phyloP scores from a whole-genome alignment of 2,797 vertebrate genomes.

The Gallinago solitaria region DNA sequence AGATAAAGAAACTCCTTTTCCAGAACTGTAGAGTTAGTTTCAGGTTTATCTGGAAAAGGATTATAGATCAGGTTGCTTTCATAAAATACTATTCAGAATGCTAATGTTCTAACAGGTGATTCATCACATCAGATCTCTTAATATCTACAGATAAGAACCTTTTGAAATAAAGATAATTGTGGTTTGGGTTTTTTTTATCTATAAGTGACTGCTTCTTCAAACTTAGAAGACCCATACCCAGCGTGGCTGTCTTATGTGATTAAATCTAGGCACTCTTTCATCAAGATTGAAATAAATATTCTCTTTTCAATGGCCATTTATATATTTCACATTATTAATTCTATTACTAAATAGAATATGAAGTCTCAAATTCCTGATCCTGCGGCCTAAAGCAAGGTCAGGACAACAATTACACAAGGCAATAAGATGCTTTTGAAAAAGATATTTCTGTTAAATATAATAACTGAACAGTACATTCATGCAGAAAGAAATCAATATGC shows the following conservation, averaged over 20 bases:
- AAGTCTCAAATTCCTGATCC: neutral
- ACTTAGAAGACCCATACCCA: neutral
- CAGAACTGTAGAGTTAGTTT: neutral
- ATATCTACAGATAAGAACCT: neutral
- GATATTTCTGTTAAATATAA: neutral
- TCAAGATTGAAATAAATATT: neutral
- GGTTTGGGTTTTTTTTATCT: neutral
- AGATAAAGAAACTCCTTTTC: neutral
- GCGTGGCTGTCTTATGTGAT: rapidly evolving
- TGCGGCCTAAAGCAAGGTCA: neutral
- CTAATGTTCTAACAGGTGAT: neutral
- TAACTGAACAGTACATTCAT: neutral
- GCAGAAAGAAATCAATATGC: neutral
- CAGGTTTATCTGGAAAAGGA: neutral
- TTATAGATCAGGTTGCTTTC: neutral
- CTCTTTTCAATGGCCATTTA: neutral
- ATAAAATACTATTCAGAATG: neutral
- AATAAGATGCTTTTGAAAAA: neutral
- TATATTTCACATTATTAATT: neutral
- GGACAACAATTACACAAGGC: neutral
- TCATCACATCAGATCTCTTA: neutral
- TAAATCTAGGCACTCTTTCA: neutral
- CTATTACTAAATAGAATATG: neutral
- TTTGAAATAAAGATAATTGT: neutral
- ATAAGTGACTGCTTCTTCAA: neutral